Percentiles rank a stretch among this genome's conserved stretches.
phyloP scores from a whole-genome alignment of 1,140 invertebrate genomes.

The Chionoecetes opilio region DNA sequence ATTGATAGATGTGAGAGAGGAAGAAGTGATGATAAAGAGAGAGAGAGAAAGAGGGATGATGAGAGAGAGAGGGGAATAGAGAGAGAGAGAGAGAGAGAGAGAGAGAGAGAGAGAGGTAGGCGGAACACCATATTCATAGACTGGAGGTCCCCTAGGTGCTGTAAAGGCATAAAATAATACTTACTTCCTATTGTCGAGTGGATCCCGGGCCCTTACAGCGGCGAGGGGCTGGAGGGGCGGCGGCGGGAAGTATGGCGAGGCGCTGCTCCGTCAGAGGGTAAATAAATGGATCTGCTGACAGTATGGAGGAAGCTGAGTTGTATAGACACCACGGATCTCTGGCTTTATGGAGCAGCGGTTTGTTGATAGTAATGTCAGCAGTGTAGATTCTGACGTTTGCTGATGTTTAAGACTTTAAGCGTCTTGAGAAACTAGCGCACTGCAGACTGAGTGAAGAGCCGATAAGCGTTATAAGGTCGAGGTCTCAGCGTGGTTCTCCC shows the following conservation, averaged over 20 bases:
- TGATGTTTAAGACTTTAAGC: slow-evolving; percentile 31
- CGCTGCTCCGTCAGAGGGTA: slow-evolving; percentile 30
- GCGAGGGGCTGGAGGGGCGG: background rate
- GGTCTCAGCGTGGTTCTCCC: background rate
- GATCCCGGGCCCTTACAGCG: slow-evolving; percentile 39
- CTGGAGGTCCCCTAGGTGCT: slow-evolving; percentile 47
- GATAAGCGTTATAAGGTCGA: background rate
- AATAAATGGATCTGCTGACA: slow-evolving; percentile 43
- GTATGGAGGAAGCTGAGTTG: background rate
- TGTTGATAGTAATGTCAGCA: slow-evolving; percentile 42
- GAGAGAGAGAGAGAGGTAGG: slow-evolving; percentile 57
- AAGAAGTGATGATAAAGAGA: background rate
- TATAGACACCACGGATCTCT: slow-evolving; percentile 40
- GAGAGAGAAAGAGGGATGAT: slow-evolving; percentile 55
- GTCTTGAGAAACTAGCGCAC: slow-evolving; percentile 41
- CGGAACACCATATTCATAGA: slow-evolving; percentile 64
- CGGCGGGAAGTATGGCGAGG: slow-evolving; percentile 23
- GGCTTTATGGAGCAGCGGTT: slow-evolving; percentile 36
- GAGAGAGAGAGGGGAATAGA: slow-evolving; percentile 33
- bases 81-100: background rate
- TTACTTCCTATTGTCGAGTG: slow-evolving; percentile 67
- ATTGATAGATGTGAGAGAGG: background rate
- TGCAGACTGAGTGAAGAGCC: too few relatives aligned
- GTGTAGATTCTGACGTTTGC: slow-evolving; percentile 50
- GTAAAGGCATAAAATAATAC: slow-evolving; percentile 70